Evolutionary conservation across 2,113 vertebrate genomes (phyloP).

Genomic region (Cacatua alba): DNA sequence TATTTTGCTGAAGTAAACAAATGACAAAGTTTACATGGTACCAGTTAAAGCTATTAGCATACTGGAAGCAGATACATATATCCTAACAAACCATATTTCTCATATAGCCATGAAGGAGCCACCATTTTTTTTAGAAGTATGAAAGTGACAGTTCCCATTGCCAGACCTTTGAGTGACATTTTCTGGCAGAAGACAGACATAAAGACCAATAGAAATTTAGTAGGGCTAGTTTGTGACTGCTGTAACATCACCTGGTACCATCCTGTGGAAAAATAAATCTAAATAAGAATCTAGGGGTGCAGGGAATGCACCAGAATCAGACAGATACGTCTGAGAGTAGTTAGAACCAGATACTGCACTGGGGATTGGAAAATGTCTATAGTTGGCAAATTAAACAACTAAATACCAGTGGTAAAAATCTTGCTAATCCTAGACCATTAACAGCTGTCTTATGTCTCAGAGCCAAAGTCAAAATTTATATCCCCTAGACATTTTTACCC

Average conservation of each 20-base stretch:
- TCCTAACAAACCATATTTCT: background rate
- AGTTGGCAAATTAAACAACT: background rate
- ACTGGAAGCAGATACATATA: background rate
- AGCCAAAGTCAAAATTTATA: background rate
- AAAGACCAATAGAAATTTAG: background rate
- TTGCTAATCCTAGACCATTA: background rate
- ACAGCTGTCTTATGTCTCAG: background rate
- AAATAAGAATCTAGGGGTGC: background rate
- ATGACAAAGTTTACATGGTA: background rate
- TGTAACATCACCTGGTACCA: background rate
- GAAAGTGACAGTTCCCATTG: background rate
- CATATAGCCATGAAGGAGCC: background rate
- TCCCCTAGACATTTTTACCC: background rate
- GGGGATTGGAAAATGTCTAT: background rate
- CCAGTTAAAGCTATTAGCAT: background rate
- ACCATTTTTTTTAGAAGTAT: background rate
- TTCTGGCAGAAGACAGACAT: background rate
- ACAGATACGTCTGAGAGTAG: background rate
- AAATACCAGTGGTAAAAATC: background rate
- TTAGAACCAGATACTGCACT: background rate
- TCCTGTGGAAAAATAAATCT: background rate
- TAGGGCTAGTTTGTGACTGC: background rate
- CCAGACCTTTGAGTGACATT: background rate
- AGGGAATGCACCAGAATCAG: background rate
- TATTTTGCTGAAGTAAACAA: background rate